Evolutionary conservation across 2,113 vertebrate species (phyloP).

Genomic region (Phalacrocorax pelagicus): DNA sequence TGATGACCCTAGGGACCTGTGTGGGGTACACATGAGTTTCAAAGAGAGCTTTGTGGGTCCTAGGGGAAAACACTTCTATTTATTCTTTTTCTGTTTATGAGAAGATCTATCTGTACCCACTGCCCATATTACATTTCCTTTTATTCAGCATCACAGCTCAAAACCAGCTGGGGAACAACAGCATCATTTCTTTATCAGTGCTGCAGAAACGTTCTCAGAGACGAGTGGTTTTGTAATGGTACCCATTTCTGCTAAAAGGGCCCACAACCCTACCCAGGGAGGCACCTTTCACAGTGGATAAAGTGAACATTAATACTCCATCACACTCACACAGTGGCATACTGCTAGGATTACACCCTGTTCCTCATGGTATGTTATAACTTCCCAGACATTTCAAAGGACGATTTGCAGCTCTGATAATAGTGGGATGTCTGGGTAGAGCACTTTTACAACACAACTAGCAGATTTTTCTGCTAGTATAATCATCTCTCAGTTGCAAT

Average conservation of each 20-base stretch:
- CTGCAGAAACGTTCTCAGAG: background rate
- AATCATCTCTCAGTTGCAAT: background rate
- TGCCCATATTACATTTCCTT: background rate
- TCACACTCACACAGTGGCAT: background rate
- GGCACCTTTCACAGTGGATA: background rate
- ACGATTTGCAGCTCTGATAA: conserved; percentile 6
- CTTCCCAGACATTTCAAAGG: background rate
- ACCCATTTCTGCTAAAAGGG: conserved; percentile 2
- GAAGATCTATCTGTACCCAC: background rate
- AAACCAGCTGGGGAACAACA: background rate
- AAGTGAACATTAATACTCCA: conserved; percentile 13
- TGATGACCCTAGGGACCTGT: background rate
- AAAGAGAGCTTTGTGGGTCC: background rate
- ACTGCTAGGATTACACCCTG: background rate
- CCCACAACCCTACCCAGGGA: background rate
- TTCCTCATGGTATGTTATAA: background rate
- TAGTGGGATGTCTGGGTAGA: background rate
- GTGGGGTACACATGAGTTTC: background rate
- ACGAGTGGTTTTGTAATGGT: background rate
- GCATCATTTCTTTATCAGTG: background rate
- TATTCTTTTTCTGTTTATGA: background rate
- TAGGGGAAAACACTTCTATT: background rate
- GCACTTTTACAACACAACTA: background rate
- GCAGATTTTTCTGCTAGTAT: background rate
- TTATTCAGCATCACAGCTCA: background rate